phyloP scores from a whole-genome alignment of 2,888 invertebrate genomes.

The Hypomecis atomaria region DNA sequence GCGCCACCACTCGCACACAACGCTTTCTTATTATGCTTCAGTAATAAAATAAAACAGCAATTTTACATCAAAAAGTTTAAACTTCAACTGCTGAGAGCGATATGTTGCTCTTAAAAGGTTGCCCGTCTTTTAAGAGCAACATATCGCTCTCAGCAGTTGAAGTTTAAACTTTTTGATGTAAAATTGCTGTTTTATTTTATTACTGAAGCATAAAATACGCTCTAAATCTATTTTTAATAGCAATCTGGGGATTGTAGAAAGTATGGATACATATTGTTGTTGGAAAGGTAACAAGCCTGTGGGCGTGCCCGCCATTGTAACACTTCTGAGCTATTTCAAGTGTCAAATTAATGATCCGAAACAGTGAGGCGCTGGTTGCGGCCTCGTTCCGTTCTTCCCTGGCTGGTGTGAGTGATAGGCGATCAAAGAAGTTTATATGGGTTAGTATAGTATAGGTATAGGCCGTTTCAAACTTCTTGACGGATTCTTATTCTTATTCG shows the following conservation, averaged over 20 bases:
- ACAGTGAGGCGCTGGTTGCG: constrained; percentile 63
- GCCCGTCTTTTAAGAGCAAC: constrained; percentile 67
- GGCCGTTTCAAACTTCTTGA: no score
- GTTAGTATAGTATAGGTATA: no score
- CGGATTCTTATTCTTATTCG: no score
- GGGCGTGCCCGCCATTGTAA: constrained; percentile 73
- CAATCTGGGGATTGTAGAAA: no score
- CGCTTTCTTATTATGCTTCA: no score
- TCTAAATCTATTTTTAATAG: no score
- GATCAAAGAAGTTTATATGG: no score
- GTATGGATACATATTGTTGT: no score
- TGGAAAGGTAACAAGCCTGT: constrained; percentile 48
- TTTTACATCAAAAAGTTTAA: background rate
- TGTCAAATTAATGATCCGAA: constrained; percentile 82
- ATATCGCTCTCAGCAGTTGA: constrained; percentile 70
- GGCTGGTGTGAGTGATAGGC: constrained; percentile 38
- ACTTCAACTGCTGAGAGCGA: background rate
- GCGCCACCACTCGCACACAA: no score
- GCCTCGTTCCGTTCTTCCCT: constrained; percentile 53
- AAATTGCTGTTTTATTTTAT: background rate
- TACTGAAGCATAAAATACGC: no score
- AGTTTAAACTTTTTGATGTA: background rate
- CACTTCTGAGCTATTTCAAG: constrained; percentile 70
- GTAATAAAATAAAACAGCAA: background rate
- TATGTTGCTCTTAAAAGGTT: constrained; percentile 57